Evolutionary conservation across 2,888 invertebrate species (phyloP), one percentile per base, ranked within the genome.

Genomic region (Drosophila austrosaltans): DNA sequence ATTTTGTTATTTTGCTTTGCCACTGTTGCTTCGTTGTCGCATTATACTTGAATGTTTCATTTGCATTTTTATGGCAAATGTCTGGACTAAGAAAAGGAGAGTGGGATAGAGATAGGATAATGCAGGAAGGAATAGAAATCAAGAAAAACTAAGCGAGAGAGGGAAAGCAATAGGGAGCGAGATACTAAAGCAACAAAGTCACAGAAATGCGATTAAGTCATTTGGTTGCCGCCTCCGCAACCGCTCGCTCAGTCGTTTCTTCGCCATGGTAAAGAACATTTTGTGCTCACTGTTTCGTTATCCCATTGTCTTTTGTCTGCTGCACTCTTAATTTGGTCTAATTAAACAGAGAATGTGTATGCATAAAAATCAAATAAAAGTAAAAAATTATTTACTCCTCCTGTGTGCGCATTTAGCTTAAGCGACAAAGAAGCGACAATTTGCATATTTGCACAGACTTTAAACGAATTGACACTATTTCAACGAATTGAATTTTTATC

Each of bases 51-150:
- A 76, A 64, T 74, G 71, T 86, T 87, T 79, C 89, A 86, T 86
- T 88, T 88, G 84, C 85, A 85, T 85, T 88, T 88, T 84, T 87
- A 88, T 78, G 78, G 83, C 76, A 70, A 82, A 73, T 62, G 79
- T 78, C 78, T 70, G 82, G 57, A 57, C 57, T 48, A 25, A 22
- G 48, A 22, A 22, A 20, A 22, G 8, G 36, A 20, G 22, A 20
- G 39, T 20, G 28, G 16, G 62, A 22, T 20, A 20, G 69, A 16
- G 6, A 32, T 32, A 16, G 54, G 8, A n/a, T 25, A 25, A 20
- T 5, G 30, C 44, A 30, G 58, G 28, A 28, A 28, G 28, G 28
- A 2, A 28, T 8, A 25, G 40, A n/a, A 16, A 1, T 10, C 1
- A 20, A 4, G 40, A 2, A 28, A 28, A 28, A 16, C 16, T 16